Percentiles rank a stretch among this genome's conserved stretches.
Evolutionary conservation across 2,797 vertebrate genomes (phyloP).

Genomic region (Tadarida brasiliensis): DNA sequence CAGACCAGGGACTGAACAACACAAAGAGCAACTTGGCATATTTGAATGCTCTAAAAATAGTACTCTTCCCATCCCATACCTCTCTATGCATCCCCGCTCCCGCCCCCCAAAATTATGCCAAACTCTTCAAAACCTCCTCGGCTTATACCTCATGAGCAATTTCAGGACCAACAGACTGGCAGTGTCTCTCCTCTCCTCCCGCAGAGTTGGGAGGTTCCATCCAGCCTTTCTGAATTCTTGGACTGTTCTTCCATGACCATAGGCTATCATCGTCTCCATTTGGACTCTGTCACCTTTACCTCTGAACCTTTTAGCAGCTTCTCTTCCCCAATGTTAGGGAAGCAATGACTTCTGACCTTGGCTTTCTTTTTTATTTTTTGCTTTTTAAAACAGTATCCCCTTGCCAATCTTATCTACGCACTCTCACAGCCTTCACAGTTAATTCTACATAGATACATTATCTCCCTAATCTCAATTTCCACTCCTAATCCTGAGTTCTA

Average conservation of each 20-base stretch:
- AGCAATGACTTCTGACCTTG: neutral
- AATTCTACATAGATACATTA: neutral
- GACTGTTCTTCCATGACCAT: neutral
- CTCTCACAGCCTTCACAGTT: neutral
- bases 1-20: neutral
- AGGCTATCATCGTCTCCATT: neutral
- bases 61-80: accelerated
- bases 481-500: neutral
- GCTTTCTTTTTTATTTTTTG: neutral
- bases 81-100: accelerated
- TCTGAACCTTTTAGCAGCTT: neutral
- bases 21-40: neutral
- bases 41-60: neutral
- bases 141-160: neutral
- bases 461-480: neutral
- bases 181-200: neutral
- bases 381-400: neutral
- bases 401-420: neutral
- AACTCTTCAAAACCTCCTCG: neutral
- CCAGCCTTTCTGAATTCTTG: neutral
- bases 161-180: neutral
- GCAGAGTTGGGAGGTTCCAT: neutral
- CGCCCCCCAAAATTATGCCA: neutral
- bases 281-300: neutral
- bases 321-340: neutral